Percentiles rank a stretch among this genome's conserved stretches.
Evolutionary conservation across 2,888 invertebrate species (phyloP).

Genomic region (Metalampra italica): DNA sequence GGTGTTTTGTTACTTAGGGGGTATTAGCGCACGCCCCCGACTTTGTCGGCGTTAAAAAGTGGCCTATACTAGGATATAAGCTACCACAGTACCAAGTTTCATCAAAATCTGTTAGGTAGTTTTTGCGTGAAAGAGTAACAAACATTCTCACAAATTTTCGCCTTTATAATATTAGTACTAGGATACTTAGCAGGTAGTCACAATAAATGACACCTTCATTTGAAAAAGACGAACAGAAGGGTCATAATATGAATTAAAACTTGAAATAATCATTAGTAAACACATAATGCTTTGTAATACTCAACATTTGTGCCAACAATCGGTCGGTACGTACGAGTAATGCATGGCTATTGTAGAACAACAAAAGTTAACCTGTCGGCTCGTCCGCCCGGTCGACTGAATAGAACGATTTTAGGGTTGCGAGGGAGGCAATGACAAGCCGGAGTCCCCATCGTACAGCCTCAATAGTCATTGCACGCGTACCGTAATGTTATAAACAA

Average conservation of each 20-base stretch:
- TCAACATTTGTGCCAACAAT: constrained; percentile 76
- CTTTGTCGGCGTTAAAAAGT: no score
- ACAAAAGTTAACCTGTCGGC: constrained; percentile 77
- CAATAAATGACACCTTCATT: constrained; percentile 6
- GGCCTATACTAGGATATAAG: no score
- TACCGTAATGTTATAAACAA: constrained; percentile 11
- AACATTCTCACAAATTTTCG: no score
- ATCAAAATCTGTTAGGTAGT: no score
- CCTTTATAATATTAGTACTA: no score
- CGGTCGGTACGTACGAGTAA: constrained; percentile 67
- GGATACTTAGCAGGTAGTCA: no score
- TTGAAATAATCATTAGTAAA: constrained; percentile 52
- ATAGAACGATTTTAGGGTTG: constrained; percentile 76
- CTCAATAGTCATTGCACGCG: constrained; percentile 3
- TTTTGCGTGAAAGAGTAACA: no score
- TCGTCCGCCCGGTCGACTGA: constrained; percentile 64
- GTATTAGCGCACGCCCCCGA: no score
- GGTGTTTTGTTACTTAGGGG: no score
- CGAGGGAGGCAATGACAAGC: constrained; percentile 73
- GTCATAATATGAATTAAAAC: constrained; percentile 26
- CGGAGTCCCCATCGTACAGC: constrained; percentile 5
- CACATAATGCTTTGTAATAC: constrained; percentile 68
- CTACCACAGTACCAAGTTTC: no score
- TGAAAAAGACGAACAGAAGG: constrained; percentile 14
- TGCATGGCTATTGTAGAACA: constrained; percentile 70